A percentile compares a stretch with the other conserved stretches of the same genome.
phyloP scores from a whole-genome alignment of 2,797 vertebrate genomes.

The Neosalanx taihuensis region DNA sequence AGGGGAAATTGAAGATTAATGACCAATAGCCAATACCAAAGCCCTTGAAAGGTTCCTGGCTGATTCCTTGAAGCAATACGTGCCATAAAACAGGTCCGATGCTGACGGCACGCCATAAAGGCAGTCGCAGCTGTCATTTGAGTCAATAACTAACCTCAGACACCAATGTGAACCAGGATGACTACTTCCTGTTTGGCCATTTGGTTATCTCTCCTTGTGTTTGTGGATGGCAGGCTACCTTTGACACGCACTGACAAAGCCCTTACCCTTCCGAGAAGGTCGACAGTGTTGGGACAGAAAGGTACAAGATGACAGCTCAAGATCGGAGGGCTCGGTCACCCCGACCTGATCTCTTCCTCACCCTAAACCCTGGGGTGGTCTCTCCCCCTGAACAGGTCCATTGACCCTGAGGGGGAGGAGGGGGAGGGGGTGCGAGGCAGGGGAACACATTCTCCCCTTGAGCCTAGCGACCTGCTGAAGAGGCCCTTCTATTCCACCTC shows the following conservation, averaged over 20 bases:
- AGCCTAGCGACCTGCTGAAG: neutral
- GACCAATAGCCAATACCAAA: neutral
- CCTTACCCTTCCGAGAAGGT: neutral
- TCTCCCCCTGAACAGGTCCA: slow-evolving; percentile 26
- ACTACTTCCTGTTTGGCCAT: neutral
- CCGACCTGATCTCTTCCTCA: slow-evolving; percentile 46
- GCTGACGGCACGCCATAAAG: slow-evolving; percentile 35
- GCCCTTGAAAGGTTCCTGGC: slow-evolving; percentile 9
- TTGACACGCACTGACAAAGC: too few species aligned
- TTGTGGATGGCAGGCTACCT: neutral
- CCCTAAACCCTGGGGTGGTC: slow-evolving; percentile 43
- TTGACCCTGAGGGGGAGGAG: slow-evolving; percentile 34
- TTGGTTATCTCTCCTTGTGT: too few species aligned
- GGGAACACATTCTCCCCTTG: neutral
- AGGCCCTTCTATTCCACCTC: neutral
- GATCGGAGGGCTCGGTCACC: slow-evolving; percentile 22
- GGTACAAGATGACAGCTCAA: neutral
- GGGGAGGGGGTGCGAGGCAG: slow-evolving; percentile 26
- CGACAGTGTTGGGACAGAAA: neutral
- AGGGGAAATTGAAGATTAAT: neutral
- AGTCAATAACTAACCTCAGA: slow-evolving; percentile 15
- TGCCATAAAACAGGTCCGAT: slow-evolving; percentile 44
- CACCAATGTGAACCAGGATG: neutral
- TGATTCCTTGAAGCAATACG: slow-evolving; percentile 10
- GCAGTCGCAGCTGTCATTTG: slow-evolving; percentile 52